phyloP scores from a whole-genome alignment of 1,140 invertebrate genomes.

The Acromyrmex charruanus region DNA sequence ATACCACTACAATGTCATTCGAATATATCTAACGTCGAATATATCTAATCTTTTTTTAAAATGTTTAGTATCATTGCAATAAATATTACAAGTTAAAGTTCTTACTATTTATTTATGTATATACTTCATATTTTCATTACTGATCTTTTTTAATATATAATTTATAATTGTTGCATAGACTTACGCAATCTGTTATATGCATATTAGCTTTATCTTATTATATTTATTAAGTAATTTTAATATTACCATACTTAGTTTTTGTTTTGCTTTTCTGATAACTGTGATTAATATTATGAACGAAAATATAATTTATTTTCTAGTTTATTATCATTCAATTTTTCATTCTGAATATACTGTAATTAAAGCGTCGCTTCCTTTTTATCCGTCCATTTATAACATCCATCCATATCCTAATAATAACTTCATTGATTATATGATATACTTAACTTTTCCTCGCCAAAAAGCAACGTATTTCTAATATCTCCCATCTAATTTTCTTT shows the following conservation, averaged over 20 bases:
- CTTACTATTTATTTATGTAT: not conserved
- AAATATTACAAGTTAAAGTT: not conserved
- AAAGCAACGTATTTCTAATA: constrained; percentile 27
- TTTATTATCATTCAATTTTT: constrained; percentile 16
- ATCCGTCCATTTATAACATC: constrained; percentile 33
- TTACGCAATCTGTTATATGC: not conserved
- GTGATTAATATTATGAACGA: not conserved
- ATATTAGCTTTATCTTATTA: constrained; percentile 1
- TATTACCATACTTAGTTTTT: not conserved
- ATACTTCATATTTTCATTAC: not conserved
- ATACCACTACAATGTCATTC: constrained; percentile 13
- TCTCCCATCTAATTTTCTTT: not conserved
- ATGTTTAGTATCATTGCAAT: not conserved
- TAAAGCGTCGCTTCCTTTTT: constrained; percentile 28
- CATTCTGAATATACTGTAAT: not conserved
- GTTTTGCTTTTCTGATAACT: not conserved
- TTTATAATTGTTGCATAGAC: not conserved
- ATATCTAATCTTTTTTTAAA: not conserved
- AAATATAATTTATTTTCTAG: not conserved
- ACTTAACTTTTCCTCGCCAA: constrained; percentile 28
- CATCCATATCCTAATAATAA: constrained; percentile 35
- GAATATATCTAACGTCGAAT: not conserved
- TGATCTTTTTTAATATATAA: not conserved
- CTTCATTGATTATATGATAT: constrained; percentile 44
- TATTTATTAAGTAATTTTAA: not conserved